Evolutionary conservation across 92 coral and sea anemone genomes (phyloP).

Genomic region (Blastomussa wellsi): DNA sequence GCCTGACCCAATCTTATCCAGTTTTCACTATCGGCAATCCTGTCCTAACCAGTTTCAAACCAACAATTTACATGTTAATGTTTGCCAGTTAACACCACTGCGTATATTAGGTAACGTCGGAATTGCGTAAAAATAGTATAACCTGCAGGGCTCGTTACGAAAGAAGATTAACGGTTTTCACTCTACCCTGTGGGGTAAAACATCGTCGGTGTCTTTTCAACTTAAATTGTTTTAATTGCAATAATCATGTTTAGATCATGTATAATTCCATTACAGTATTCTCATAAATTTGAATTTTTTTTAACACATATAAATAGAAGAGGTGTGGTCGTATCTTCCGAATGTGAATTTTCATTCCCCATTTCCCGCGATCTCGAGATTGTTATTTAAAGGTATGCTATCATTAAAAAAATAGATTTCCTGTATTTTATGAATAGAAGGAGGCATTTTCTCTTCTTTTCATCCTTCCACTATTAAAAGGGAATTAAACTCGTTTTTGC

Average conservation of each 20-base stretch:
- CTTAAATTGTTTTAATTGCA: conserved; percentile 3
- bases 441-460: neutral
- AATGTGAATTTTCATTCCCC: neutral
- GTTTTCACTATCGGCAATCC: too few relatives aligned
- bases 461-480: neutral
- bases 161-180: neutral
- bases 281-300: neutral
- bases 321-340: neutral
- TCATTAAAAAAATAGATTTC: neutral
- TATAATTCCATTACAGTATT: conserved; percentile 2
- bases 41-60: neutral
- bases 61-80: neutral
- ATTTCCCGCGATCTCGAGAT: neutral
- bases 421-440: neutral
- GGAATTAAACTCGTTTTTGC: neutral
- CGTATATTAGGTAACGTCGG: neutral
- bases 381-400: neutral
- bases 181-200: conserved; percentile 17
- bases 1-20: neutral
- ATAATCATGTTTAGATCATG: neutral
- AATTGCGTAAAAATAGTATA: neutral
- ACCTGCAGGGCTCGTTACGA: neutral
- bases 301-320: neutral
- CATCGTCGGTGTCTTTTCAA: neutral
- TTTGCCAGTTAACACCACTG: neutral